Evolutionary conservation across 2,888 invertebrate genomes (phyloP), one percentile per base, ranked within the genome.

Genomic region (Tholera decimalis): DNA sequence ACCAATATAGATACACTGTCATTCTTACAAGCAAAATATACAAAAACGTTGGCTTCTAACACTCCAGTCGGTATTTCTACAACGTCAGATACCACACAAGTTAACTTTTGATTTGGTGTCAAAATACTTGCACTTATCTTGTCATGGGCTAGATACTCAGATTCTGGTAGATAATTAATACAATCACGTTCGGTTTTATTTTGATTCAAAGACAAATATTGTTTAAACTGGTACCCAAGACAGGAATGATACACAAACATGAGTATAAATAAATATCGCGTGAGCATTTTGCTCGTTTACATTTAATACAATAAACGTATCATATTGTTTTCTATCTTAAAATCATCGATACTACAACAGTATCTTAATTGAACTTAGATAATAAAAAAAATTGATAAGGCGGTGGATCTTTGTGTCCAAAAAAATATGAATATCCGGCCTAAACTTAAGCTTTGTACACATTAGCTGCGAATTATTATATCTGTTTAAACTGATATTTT

Each of bases 1-100:
- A 83, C 71, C n/a, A 85, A 49, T 11, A 88, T 37, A 3, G 83
- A 79, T 18, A 87, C 44, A 20, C 72, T 57, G 69, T 87, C 89
- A 26, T 64, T 44, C 7, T 37, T n/a, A 15, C 78, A 69, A 24
- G 58, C 47, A 15, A 78, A 74, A 11, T 82, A 46, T 5, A 74
- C 15, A 57, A 54, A 51, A 7, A 82, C 8, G 0, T 69, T 39
- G n/a, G 57, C 63, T 73, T 76, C 68, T 44, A 85, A 39, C 6
- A 76, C 24, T 54, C 80, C 83, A 39, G 67, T 20, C 15, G 50
- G 66, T 24, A 80, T 56, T 24, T 37, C 28, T 44, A 68, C 51
- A 4, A 57, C 51, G 44, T 75, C 58, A 35, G 80, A 69, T 9
- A 50, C 26, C 11, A 68, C 37, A 64, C 83, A 84, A 59, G 58